Percentiles rank a stretch among this genome's conserved stretches.
phyloP scores from a whole-genome alignment of 2,888 invertebrate species.

The Drosophila algonquin region DNA sequence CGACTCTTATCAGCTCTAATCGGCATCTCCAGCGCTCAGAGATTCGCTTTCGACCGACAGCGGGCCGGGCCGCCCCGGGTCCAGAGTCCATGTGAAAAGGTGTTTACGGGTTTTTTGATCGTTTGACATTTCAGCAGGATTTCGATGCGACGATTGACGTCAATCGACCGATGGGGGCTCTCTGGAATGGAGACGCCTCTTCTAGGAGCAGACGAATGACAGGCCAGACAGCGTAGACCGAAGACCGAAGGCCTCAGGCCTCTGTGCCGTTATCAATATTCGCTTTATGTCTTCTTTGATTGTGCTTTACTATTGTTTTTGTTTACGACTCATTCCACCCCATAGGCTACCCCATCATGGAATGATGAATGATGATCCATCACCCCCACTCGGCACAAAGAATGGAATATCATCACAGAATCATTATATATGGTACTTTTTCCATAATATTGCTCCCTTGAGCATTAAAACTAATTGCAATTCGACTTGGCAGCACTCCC shows the following conservation, averaged over 20 bases:
- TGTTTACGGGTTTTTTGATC: slow-evolving; percentile 64
- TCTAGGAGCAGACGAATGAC: slow-evolving; percentile 14
- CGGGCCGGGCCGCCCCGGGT: slow-evolving; percentile 12
- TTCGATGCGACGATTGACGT: slow-evolving; percentile 64
- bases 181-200: neutral
- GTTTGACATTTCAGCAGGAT: slow-evolving; percentile 72
- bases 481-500: neutral
- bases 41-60: slow-evolving; percentile 25
- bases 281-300: slow-evolving; percentile 14
- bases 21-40: slow-evolving; percentile 24
- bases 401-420: neutral
- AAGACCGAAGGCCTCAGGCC: slow-evolving; percentile 9
- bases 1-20: slow-evolving; percentile 21
- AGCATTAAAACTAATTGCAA: neutral
- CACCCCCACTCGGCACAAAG: neutral
- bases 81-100: slow-evolving; percentile 65
- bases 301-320: slow-evolving; percentile 38
- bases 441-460: neutral
- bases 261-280: slow-evolving; percentile 46
- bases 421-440: neutral
- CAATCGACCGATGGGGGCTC: slow-evolving; percentile 34
- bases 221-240: neutral
- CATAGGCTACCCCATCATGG: slow-evolving; percentile 1
- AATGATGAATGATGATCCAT: neutral
- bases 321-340: slow-evolving; percentile 38